Percentiles rank a stretch among this genome's conserved stretches.
phyloP scores from a whole-genome alignment of 2,888 invertebrate genomes.

The Synanthedon vespiformis region DNA sequence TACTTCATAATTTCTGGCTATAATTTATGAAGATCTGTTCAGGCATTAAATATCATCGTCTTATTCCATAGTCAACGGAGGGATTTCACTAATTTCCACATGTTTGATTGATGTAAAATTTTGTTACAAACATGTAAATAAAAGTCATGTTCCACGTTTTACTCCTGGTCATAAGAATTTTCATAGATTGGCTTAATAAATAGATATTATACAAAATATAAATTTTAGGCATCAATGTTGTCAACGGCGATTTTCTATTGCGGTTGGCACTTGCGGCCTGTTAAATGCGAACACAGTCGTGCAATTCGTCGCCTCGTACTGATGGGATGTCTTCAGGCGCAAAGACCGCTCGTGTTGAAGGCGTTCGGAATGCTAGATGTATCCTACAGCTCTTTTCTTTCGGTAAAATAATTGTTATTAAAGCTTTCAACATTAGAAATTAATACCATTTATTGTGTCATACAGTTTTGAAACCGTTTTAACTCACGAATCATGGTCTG shows the following conservation, averaged over 20 bases:
- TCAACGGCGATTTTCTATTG: slow-evolving; percentile 48
- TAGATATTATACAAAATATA: neutral
- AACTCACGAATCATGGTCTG: neutral
- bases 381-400: slow-evolving; percentile 55
- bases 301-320: slow-evolving; percentile 41
- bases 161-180: no score
- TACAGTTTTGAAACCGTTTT: neutral
- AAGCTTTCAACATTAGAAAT: neutral
- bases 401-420: slow-evolving; percentile 26
- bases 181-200: no score
- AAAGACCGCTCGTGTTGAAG: slow-evolving; percentile 53
- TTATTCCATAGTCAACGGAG: no score
- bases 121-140: no score
- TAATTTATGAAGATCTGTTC: no score
- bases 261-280: slow-evolving; percentile 44
- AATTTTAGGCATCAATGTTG: slow-evolving; percentile 41
- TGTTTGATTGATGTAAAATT: no score
- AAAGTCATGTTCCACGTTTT: no score
- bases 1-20: no score
- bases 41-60: no score
- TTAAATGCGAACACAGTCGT: slow-evolving; percentile 21
- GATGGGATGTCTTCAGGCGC: slow-evolving; percentile 53
- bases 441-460: neutral
- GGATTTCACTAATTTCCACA: no score
- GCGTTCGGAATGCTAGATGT: slow-evolving; percentile 59